These are phyloP conservation scores for Meganola albula DNA, from an alignment of 2,888 invertebrate genomes.

Conservation along the genomic window DNA sequence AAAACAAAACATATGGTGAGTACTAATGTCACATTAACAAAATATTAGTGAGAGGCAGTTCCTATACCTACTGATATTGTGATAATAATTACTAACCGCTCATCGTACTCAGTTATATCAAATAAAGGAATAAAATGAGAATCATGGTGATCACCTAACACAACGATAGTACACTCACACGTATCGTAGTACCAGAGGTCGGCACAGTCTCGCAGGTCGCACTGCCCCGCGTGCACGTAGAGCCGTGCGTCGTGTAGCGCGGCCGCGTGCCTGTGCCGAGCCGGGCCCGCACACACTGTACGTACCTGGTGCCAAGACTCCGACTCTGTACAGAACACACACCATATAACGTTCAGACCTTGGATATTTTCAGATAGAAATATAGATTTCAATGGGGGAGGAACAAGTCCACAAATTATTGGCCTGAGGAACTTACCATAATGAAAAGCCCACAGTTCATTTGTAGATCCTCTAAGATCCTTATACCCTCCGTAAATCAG, in stretches of 20 bases:
- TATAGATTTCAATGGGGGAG: no score
- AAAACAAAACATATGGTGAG: no score
- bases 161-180: conserved; percentile 51
- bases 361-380: no score
- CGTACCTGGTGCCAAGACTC: conserved; percentile 85
- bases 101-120: no score
- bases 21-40: no score
- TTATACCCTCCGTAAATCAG: conserved; percentile 92
- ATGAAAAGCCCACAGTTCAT: conserved; percentile 92
- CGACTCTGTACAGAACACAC: no score
- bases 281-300: conserved; percentile 69
- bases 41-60: no score
- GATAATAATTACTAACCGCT: no score
- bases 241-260: conserved; percentile 86
- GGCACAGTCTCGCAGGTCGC: conserved; percentile 85
- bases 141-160: conserved; percentile 42
- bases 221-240: conserved; percentile 94
- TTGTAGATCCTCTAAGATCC: conserved; percentile 89
- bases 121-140: no score
- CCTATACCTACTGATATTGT: no score
- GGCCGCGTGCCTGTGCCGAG: conserved; percentile 91
- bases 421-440: conserved; percentile 87
- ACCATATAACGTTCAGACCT: no score
- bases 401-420: no score
- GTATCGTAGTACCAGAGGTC: conserved; percentile 91